phyloP scores from a whole-genome alignment of 1,140 invertebrate species.

The Panonychus citri region DNA sequence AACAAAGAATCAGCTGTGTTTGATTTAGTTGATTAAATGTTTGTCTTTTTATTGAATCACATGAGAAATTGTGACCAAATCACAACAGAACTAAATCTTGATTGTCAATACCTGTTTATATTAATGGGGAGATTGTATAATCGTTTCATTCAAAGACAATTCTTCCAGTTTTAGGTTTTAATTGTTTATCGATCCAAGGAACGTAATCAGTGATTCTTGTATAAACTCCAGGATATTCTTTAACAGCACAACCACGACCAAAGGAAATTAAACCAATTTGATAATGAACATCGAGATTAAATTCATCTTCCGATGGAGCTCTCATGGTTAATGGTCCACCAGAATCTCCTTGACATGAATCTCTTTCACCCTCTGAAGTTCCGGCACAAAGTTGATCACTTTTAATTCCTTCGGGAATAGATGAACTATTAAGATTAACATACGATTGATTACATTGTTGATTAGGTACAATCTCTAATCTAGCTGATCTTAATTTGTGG shows the following conservation, averaged over 20 bases:
- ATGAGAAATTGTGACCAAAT: no score
- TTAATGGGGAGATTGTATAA: no score
- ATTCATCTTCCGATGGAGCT: slow-evolving; percentile 48
- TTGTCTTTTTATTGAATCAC: no score
- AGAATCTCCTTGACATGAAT: slow-evolving; percentile 48
- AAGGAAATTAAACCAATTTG: slow-evolving; percentile 38
- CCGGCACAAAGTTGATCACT: slow-evolving; percentile 53
- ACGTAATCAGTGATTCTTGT: slow-evolving; percentile 47
- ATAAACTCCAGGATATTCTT: slow-evolving; percentile 56
- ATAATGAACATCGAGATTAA: slow-evolving; percentile 17
- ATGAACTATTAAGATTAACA: slow-evolving; percentile 50
- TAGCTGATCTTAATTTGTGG: slow-evolving; percentile 60
- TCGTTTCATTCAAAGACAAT: no score
- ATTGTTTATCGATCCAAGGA: background rate
- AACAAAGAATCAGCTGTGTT: no score
- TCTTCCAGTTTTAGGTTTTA: no score
- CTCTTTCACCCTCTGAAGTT: slow-evolving; percentile 65
- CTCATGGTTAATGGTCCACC: slow-evolving; percentile 21
- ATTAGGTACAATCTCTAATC: slow-evolving; percentile 70
- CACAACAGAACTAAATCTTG: no score
- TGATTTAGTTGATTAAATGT: no score
- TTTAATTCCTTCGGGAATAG: slow-evolving; percentile 29
- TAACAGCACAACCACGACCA: slow-evolving; percentile 8
- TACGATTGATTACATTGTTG: slow-evolving; percentile 60
- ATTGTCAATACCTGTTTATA: no score